phyloP scores from a whole-genome alignment of 2,888 invertebrate species.

The Salpingus planirostris region DNA sequence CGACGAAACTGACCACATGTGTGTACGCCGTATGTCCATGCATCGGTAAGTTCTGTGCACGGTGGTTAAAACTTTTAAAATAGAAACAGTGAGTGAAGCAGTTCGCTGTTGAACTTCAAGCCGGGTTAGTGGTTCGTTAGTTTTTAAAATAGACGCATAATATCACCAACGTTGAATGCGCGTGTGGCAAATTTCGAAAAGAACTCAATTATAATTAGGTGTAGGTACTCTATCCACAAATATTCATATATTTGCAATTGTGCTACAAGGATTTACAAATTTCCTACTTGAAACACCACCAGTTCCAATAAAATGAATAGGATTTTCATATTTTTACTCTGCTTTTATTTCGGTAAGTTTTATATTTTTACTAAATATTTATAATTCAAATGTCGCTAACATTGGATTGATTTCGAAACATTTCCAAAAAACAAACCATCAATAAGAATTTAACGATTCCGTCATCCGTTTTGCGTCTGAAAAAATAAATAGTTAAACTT shows the following conservation, averaged over 20 bases:
- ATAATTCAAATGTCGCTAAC: no score
- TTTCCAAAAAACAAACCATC: not conserved
- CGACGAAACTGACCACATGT: not conserved
- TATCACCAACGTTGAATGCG: no score
- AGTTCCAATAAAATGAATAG: slow-evolving; percentile 10
- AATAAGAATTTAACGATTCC: no score
- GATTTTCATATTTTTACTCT: slow-evolving; percentile 8
- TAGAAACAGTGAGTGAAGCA: slow-evolving; percentile 19
- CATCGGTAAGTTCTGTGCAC: slow-evolving; percentile 20
- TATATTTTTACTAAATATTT: no score
- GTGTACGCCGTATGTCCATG: slow-evolving; percentile 15
- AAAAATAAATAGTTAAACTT: slow-evolving; percentile 4
- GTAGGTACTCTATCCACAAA: no score
- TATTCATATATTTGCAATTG: no score
- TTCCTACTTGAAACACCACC: no score
- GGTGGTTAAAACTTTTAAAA: slow-evolving; percentile 24
- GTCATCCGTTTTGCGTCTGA: no score
- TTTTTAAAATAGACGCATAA: slow-evolving; percentile 15
- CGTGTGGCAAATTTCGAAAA: not conserved
- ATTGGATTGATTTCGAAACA: no score
- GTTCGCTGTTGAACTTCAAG: slow-evolving; percentile 23
- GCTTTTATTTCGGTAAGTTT: slow-evolving; percentile 13
- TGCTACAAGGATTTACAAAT: slow-evolving; percentile 2
- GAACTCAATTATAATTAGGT: not conserved
- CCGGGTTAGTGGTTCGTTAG: slow-evolving; percentile 18